These are phyloP conservation scores for Lophura nycthemera DNA, from an alignment of 2,113 vertebrate genomes.

Conservation along the genomic window DNA sequence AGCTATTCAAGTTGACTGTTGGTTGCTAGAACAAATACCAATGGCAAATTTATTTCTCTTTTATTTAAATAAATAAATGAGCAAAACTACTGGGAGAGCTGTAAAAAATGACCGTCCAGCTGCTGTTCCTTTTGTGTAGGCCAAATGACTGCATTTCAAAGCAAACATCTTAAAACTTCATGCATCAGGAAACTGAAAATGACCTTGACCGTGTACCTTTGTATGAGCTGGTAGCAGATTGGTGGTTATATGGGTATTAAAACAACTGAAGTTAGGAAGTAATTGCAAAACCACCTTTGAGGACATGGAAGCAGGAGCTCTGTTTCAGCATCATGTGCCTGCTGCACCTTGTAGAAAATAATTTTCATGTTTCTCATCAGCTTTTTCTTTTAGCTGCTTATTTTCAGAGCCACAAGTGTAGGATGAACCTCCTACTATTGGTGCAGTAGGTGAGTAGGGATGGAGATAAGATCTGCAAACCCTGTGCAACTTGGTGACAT, in stretches of 20 bases:
- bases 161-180: neutral
- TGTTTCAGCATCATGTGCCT: too few species aligned
- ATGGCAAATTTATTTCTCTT: neutral
- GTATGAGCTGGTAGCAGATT: accelerated
- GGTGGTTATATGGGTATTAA: neutral
- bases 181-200: neutral
- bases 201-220: neutral
- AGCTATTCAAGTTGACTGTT: neutral
- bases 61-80: neutral
- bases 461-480: accelerated
- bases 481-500: accelerated
- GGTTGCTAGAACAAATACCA: neutral
- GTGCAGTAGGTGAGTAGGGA: too few species aligned
- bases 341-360: neutral
- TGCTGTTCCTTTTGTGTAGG: neutral
- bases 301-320: neutral
- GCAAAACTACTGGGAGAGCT: neutral
- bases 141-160: neutral
- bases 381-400: neutral
- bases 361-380: neutral
- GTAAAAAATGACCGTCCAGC: neutral
- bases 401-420: neutral
- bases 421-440: neutral
- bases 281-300: neutral
- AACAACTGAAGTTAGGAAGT: neutral